These are phyloP conservation scores for Drosophila pseudoananassae DNA, from an alignment of 1,140 invertebrate species.

Conservation along the genomic window DNA sequence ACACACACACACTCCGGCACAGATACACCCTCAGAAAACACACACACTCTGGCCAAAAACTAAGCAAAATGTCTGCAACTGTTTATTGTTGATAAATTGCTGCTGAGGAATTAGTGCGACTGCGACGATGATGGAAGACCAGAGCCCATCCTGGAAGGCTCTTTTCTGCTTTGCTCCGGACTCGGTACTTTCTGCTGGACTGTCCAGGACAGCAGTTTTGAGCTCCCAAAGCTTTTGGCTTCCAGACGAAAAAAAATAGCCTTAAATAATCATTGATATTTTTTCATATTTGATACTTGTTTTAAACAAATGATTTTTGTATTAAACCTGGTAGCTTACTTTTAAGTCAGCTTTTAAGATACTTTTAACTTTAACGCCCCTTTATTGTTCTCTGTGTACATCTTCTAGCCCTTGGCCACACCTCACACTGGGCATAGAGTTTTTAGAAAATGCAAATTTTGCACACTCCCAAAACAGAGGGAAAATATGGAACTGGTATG, in stretches of 20 bases:
- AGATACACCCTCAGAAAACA: constrained; percentile 4
- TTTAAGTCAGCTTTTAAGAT: too few relatives aligned
- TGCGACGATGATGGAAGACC: constrained; percentile 79
- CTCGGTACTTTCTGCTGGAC: constrained; percentile 29
- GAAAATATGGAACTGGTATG: neutral
- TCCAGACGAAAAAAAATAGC: neutral
- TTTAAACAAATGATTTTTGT: too few relatives aligned
- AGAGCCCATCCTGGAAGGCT: constrained; percentile 48
- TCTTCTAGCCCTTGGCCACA: constrained; percentile 9
- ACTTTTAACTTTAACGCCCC: too few relatives aligned
- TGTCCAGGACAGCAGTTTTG: constrained; percentile 26
- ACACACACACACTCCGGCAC: constrained; percentile 40
- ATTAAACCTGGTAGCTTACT: neutral
- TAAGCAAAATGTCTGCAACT: constrained; percentile 80
- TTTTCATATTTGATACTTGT: too few relatives aligned
- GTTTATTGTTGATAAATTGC: constrained; percentile 83
- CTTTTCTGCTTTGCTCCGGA: constrained; percentile 19
- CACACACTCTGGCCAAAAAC: constrained; percentile 28
- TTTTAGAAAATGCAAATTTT: constrained; percentile 80
- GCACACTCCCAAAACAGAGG: constrained; percentile 17
- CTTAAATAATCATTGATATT: neutral
- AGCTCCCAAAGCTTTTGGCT: constrained; percentile 2
- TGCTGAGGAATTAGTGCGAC: constrained; percentile 78
- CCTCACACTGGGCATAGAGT: constrained; percentile 41
- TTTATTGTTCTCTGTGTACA: neutral